Percentiles rank a stretch among this genome's conserved stretches.
phyloP scores from a whole-genome alignment of 2,797 vertebrate species.

The Dryobates pubescens region DNA sequence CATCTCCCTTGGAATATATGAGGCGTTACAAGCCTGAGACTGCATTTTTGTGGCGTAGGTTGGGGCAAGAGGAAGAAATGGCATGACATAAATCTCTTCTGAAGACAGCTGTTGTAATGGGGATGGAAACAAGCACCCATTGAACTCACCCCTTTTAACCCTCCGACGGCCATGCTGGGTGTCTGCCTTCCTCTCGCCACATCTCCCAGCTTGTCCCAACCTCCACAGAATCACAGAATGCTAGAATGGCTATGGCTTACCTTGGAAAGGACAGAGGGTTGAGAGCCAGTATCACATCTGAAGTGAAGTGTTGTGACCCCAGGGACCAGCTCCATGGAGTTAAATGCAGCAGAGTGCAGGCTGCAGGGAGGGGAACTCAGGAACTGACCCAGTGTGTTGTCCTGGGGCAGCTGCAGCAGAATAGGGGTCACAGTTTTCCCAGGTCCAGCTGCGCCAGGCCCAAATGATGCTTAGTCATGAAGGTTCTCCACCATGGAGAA shows the following conservation, averaged over 20 bases:
- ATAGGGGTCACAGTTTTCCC: fast-evolving
- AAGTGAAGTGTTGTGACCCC: no score
- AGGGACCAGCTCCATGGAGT: fast-evolving
- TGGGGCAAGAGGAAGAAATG: background rate
- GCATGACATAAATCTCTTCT: background rate
- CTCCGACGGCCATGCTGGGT: background rate
- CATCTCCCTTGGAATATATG: slow-evolving; percentile 49
- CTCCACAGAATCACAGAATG: background rate
- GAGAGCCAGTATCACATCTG: fast-evolving
- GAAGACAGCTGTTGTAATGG: background rate
- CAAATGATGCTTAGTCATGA: background rate
- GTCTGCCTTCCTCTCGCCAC: background rate
- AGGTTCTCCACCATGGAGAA: background rate
- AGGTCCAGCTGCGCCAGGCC: background rate
- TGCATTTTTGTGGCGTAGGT: fast-evolving
- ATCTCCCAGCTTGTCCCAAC: background rate
- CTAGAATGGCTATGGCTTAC: no score
- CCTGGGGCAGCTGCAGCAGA: background rate
- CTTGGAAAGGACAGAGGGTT: no score
- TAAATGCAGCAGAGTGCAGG: background rate
- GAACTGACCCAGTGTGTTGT: fast-evolving
- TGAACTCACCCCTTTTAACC: background rate
- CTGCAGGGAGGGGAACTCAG: background rate
- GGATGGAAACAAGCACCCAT: background rate
- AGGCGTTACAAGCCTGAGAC: background rate